phyloP scores from a whole-genome alignment of 2,888 invertebrate species.

The Uropetala carovei region DNA sequence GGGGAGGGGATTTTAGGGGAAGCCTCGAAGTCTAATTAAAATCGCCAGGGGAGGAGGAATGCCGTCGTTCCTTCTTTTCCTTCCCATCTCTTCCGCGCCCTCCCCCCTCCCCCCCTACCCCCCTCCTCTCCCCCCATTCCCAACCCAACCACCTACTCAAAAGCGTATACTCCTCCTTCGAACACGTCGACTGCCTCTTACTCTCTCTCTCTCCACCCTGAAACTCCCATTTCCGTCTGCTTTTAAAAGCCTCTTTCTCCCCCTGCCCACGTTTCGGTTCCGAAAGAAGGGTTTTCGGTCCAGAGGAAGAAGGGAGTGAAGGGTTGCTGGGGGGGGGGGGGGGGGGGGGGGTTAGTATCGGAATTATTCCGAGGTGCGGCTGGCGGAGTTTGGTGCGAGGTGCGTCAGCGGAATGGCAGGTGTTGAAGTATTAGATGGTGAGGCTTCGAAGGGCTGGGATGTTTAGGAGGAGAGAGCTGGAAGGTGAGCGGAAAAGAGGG shows the following conservation, averaged over 20 bases:
- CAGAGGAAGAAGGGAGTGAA: background rate
- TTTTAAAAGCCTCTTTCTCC: too few relatives aligned
- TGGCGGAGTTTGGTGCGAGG: background rate
- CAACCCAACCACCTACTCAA: background rate
- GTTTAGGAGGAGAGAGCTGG: background rate
- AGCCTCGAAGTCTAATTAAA: too few relatives aligned
- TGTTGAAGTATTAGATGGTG: background rate
- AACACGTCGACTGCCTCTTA: background rate
- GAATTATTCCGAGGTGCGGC: background rate
- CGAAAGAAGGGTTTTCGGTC: background rate
- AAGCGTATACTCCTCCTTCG: background rate
- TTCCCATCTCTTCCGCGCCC: background rate
- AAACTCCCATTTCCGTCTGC: too few relatives aligned
- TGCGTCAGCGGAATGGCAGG: conserved; percentile 1
- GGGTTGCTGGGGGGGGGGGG: background rate
- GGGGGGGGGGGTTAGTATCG: background rate
- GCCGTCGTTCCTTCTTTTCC: background rate
- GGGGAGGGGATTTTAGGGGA: too few relatives aligned
- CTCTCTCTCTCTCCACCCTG: too few relatives aligned
- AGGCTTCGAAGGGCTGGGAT: background rate
- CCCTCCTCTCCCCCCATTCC: background rate
- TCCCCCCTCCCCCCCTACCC: background rate
- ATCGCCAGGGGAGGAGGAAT: too few relatives aligned
- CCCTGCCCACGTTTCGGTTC: background rate
- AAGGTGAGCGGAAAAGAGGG: background rate